Evolutionary conservation across 2,113 vertebrate species (phyloP).

Genomic region (Verasper variegatus): DNA sequence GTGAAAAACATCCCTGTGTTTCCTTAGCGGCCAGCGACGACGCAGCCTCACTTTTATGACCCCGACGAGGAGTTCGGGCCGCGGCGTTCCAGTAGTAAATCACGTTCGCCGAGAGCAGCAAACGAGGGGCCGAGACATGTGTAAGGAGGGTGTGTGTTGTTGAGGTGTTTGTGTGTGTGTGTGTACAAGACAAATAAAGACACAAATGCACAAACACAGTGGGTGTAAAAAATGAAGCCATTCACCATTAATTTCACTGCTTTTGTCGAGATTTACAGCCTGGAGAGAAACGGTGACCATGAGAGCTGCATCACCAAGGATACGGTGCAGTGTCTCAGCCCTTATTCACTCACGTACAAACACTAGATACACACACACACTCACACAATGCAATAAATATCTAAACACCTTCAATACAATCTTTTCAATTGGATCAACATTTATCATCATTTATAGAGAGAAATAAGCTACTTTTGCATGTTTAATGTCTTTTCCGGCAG

Average conservation of each 20-base stretch:
- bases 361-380: not conserved
- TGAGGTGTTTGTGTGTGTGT: constrained; percentile 14
- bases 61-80: constrained; percentile 37
- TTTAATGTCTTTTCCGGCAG: not conserved
- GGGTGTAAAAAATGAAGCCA: constrained; percentile 28
- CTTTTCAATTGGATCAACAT: not conserved
- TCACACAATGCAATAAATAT: not conserved
- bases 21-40: constrained; percentile 50
- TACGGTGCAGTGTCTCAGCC: constrained; percentile 22
- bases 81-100: constrained; percentile 51
- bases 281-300: constrained; percentile 55
- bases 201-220: not conserved
- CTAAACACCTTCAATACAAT: not conserved
- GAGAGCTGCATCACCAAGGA: constrained; percentile 43
- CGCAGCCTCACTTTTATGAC: constrained; percentile 66
- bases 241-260: constrained; percentile 64
- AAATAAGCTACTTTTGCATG: not conserved
- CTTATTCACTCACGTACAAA: constrained; percentile 8
- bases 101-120: constrained; percentile 43
- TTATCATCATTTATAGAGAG: not conserved
- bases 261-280: constrained; percentile 62
- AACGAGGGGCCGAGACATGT: constrained; percentile 35
- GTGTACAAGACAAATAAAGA: constrained; percentile 26
- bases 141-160: constrained; percentile 16
- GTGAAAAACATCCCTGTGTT: constrained; percentile 69